Conservation (phyloP, 2,797 vertebrate species). For the Arvicola amphibius region DNA sequence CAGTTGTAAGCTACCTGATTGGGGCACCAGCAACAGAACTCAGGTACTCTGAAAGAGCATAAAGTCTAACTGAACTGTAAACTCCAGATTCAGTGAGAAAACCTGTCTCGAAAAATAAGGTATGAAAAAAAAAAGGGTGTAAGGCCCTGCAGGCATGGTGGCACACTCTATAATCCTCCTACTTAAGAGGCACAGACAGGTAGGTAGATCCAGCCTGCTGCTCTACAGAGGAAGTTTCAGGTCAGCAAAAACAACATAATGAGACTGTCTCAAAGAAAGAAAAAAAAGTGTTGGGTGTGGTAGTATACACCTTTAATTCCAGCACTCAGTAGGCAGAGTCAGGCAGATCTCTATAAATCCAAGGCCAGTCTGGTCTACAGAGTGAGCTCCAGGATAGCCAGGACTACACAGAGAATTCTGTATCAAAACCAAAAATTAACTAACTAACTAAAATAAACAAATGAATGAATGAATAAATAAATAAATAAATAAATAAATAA, state of each 20-base stretch:
- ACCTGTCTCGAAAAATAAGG: neutral
- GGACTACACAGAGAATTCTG: neutral
- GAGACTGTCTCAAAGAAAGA: neutral
- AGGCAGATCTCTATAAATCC: neutral
- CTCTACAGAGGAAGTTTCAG: neutral
- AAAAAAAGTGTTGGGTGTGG: neutral
- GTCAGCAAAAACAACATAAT: neutral
- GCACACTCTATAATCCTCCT: neutral
- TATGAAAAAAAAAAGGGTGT: neutral
- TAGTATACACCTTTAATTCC: neutral
- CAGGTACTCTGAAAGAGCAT: neutral
- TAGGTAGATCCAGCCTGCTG: neutral
- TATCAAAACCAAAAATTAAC: neutral
- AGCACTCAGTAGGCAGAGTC: neutral
- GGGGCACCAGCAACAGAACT: neutral
- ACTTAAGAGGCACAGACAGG: neutral
- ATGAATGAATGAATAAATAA: too few species aligned
- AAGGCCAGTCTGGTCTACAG: neutral
- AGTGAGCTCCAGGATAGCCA: neutral
- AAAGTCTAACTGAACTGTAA: neutral
- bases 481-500: too few species aligned
- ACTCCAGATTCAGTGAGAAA: neutral
- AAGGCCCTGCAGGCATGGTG: neutral
- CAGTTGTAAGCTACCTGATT: neutral
- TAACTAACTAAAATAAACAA: too few species aligned